These are phyloP conservation scores for Clarias magur DNA, from an alignment of 2,113 vertebrate species.

Conservation along the genomic window DNA sequence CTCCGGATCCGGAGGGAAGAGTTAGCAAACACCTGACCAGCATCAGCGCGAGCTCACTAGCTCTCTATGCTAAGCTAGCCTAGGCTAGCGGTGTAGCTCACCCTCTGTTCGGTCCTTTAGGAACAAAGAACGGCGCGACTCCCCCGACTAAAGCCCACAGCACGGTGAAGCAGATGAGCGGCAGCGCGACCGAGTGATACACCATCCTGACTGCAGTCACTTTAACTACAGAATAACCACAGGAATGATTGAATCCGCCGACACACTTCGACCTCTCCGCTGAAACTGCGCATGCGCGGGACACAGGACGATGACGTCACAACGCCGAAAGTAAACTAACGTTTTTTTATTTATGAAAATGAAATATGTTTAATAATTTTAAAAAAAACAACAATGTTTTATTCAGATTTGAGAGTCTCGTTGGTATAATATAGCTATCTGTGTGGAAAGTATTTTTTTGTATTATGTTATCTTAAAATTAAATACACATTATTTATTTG, in stretches of 20 bases:
- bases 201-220: constrained; percentile 74
- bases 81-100: constrained; percentile 63
- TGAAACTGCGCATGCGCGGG: background rate
- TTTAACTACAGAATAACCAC: too few species aligned
- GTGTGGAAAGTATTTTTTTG: background rate
- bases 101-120: constrained; percentile 96
- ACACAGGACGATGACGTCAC: background rate
- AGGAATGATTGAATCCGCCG: rapidly evolving
- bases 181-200: constrained; percentile 87
- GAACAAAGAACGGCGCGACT: constrained; percentile 93
- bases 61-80: background rate
- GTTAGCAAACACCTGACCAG: background rate
- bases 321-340: background rate
- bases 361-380: too few species aligned
- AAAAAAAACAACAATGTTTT: too few species aligned
- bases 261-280: background rate
- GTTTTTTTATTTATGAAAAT: too few species aligned
- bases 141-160: constrained; percentile 91
- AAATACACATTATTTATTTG: too few species aligned
- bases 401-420: background rate
- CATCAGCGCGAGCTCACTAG: background rate
- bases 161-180: constrained; percentile 92
- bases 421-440: background rate
- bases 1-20: background rate
- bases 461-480: background rate